Base-by-base conservation (phyloP, 1,140 invertebrate genomes). In the Papilio glaucus region DNA sequence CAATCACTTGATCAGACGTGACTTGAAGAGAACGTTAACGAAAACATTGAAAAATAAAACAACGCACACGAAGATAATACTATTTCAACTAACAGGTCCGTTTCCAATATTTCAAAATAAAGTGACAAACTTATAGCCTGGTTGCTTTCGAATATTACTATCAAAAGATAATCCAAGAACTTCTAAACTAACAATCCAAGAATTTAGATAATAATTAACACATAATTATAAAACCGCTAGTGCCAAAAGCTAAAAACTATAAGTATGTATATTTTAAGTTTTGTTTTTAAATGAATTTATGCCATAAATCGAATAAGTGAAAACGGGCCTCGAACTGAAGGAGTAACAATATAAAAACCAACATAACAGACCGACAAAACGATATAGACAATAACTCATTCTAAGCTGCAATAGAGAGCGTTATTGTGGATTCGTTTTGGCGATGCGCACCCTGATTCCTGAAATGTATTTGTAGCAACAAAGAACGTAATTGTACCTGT, bases 401-500 rank as follows among this genome's bases (percentile, higher is more conserved):
- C 77, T 62, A 57, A 53, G 63, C 69, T 41, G 18, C 68, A 76
- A 79, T 53, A 33, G 71, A 77, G 41, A 39, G 71, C 41, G 78
- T 84, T 82, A 84, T 85, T 85, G 84, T 82, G 75, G 80, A 78
- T 76, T 75, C 81, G 80, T 83, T 85, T 83, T 85, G 80, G 72
- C 82, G 81, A 85, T 83, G 73, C 71, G 77, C 72, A 60, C 67
- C 72, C 71, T 77, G 78, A 72, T 41, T 33, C 42, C 68, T 33
- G 39, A 9, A 29, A 72, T 15, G 57, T 33, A 29, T 39, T 9
- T 21, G 15, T 49, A 38, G 39, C 9, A n/a, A 73, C 42, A 71
- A 79, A 74, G 78, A 86, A 86, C 88, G 87, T 90, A 88, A 90
- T 88, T 90, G 77, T 90, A 98, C 97, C 96, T 98, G 98, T 73